Evolutionary conservation across 1,140 invertebrate species (phyloP).

Genomic region (Apolygus lucorum): DNA sequence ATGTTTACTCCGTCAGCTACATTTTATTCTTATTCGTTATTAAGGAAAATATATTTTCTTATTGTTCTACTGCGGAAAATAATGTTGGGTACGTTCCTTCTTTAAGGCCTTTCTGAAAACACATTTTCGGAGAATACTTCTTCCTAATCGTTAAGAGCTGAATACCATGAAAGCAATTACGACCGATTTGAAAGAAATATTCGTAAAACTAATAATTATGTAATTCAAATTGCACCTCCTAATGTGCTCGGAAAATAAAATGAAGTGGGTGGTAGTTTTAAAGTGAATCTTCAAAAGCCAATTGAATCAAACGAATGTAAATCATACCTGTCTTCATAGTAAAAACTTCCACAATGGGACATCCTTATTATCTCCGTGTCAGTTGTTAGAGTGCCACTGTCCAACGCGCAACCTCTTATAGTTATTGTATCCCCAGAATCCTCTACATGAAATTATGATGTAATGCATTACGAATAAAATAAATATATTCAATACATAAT

Average conservation of each 20-base stretch:
- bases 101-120: neutral
- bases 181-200: neutral
- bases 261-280: neutral
- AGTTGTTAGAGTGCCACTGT: conserved; percentile 82
- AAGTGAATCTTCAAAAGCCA: neutral
- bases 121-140: neutral
- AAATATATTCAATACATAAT: too few species aligned
- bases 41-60: too few species aligned
- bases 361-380: conserved; percentile 87
- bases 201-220: neutral
- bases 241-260: neutral
- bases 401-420: conserved; percentile 79
- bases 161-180: neutral
- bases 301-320: neutral
- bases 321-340: conserved; percentile 68
- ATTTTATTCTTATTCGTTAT: too few species aligned
- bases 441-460: conserved; percentile 45
- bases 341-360: conserved; percentile 87
- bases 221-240: neutral
- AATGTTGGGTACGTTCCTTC: too few species aligned
- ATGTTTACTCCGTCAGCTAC: too few species aligned
- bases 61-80: too few species aligned
- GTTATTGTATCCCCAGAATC: conserved; percentile 69
- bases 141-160: neutral
- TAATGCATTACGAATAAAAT: neutral